Evolutionary conservation across 2,888 invertebrate genomes (phyloP).

Genomic region (Amblyjoppa fuscipennis): DNA sequence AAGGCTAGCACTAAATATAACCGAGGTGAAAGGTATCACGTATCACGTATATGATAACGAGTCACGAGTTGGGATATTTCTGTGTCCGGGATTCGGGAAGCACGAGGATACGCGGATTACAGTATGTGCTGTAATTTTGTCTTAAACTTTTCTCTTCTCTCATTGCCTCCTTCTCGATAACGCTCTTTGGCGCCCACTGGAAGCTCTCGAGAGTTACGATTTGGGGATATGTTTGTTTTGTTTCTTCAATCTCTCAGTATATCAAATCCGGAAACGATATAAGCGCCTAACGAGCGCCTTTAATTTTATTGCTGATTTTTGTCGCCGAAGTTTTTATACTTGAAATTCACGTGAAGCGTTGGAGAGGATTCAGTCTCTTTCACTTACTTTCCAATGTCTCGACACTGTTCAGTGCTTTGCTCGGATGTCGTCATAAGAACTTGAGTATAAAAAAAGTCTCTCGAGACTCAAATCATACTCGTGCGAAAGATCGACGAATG

Average conservation of each 20-base stretch:
- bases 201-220: slow-evolving; percentile 70
- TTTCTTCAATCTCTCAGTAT: slow-evolving; percentile 37
- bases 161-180: slow-evolving; percentile 21
- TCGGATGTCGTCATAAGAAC: neutral
- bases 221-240: slow-evolving; percentile 71
- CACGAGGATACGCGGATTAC: slow-evolving; percentile 51
- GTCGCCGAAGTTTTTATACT: neutral
- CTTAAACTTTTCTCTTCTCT: slow-evolving; percentile 17
- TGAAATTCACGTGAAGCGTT: neutral
- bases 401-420: neutral
- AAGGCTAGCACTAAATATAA: slow-evolving; percentile 23
- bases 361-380: neutral
- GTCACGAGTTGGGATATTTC: slow-evolving; percentile 42
- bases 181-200: slow-evolving; percentile 75
- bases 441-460: neutral
- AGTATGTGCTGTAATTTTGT: slow-evolving; percentile 37
- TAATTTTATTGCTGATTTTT: slow-evolving; percentile 31
- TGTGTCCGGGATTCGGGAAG: slow-evolving; percentile 47
- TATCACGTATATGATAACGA: slow-evolving; percentile 42
- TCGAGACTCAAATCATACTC: neutral
- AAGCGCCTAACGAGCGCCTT: neutral
- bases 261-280: slow-evolving; percentile 56
- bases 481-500: neutral
- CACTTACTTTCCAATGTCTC: neutral
- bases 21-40: slow-evolving; percentile 62